Base-by-base conservation (phyloP, 2,888 invertebrate genomes). In the Romanomermis culicivorax region DNA sequence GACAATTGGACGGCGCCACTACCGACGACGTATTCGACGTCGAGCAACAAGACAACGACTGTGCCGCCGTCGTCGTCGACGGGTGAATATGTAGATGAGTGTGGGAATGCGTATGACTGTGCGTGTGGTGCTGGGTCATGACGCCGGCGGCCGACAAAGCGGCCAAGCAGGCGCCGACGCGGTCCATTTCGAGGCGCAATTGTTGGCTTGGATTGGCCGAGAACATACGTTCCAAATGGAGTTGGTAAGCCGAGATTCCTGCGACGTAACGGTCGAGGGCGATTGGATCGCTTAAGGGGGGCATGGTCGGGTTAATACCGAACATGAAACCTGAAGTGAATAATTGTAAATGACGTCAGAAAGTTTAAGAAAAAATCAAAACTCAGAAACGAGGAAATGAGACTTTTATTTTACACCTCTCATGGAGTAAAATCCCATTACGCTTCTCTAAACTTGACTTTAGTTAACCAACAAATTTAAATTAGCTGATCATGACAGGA, bases 71-170 rank as follows among this genome's bases (percentile, higher is more conserved):
- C 51, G 51, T 54, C 42, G 54, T 52, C 60, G 81, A 81, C 66
- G 81, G 81, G 70, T 78, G 81, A 62, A 80, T 77, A 75, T 83
- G 83, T 63, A 83, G 77, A 75, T 84, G 84, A 63, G 83, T 80
- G 76, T 84, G 84, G 65, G 85, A 83, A 75, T 87, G 86, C 68
- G 86, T 83, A 72, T 85, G 85, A 4, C 17, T n/a, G 23, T 45
- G 45, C 62, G 84, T 83, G 75, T 85, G 85, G 64, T 55, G 51
- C 30, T 51, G 51, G 20, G 51, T 27, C 4, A 20, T 14, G n/a
- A 36, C 27, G 36, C 4, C 23, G 27, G 50, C 45, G 45, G 45
- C 45, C 17, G 4, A 7, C 45, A n/a, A 23, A 11, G 45, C 45
- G 45, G 45, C 45, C 17, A 45, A 23, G 17, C 7, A 7, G 17